Evolutionary conservation across 2,888 invertebrate species (phyloP), one percentile per base, ranked within the genome.

Genomic region (Nemurella pictetii): DNA sequence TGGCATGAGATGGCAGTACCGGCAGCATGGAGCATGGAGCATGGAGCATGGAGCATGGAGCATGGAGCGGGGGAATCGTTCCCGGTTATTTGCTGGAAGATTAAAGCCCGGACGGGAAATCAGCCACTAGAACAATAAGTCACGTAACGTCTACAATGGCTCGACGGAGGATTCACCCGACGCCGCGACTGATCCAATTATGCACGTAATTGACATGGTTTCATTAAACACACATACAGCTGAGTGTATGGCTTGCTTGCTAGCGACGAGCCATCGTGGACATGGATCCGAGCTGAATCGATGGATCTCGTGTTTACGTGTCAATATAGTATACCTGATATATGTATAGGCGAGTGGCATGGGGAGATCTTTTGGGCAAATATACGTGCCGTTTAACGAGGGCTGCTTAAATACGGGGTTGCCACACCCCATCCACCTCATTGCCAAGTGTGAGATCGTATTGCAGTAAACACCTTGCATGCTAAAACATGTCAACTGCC

Each of bases 161-260:
- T 55, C 55, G 55, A 2, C 55, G 20, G 20, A 20, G 12, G 55
- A 7, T n/a, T n/a, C n/a, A 20, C 15, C 55, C 55, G n/a, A 27
- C 32, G 20, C 2, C 28, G 20, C 82, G 29, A 27, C 29, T 72
- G 82, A 82, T 82, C 72, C 82, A 82, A 82, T 82, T 82, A 82
- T 82, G 20, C 82, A 12, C 2, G 72, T 82, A 82, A 82, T 82
- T 82, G 82, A 82, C 82, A 82, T 81, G 35, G 80, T 81, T 81
- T 81, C 78, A 78, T 78, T 78, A 55, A 55, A 55, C 55, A 20
- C 55, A 20, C 12, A 7, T 29, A 78, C 78, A 78, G 78, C 78
- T 29, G 29, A 78, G 29, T 3, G n/a, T n/a, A n/a, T n/a, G n/a
- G n/a, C n/a, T n/a, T n/a, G n/a, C n/a, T n/a, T n/a, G n/a, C n/a